phyloP scores from a whole-genome alignment of 1,140 invertebrate genomes.

The Drosophila pseudoananassae region DNA sequence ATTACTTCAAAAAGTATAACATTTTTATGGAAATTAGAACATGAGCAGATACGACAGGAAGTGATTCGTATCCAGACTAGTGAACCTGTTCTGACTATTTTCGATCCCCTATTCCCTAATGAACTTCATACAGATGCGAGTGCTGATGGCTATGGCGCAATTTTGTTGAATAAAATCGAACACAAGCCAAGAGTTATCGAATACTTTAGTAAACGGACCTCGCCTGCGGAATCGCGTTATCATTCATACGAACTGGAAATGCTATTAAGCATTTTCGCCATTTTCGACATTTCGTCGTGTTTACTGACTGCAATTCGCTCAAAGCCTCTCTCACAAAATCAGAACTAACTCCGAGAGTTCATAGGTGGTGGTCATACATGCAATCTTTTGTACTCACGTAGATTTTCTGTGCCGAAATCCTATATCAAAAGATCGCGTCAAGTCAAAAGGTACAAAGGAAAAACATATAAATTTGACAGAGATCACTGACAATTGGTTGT shows the following conservation, averaged over 20 bases:
- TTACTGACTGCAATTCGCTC: neutral
- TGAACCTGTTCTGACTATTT: slow-evolving; percentile 25
- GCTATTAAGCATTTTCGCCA: slow-evolving; percentile 1
- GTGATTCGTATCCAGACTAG: slow-evolving; percentile 13
- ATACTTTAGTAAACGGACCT: slow-evolving; percentile 4
- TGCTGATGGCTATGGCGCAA: slow-evolving; percentile 5
- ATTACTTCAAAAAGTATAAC: neutral
- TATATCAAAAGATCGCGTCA: neutral
- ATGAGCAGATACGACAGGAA: slow-evolving; percentile 16
- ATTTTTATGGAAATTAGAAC: slow-evolving; percentile 1
- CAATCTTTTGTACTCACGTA: slow-evolving; percentile 1
- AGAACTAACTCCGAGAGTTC: neutral
- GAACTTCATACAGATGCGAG: slow-evolving; percentile 24
- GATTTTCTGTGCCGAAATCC: slow-evolving; percentile 4
- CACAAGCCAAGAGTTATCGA: neutral
- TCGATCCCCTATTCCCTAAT: slow-evolving; percentile 13
- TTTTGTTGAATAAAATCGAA: slow-evolving; percentile 13
- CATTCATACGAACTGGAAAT: neutral
- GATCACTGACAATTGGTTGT: slow-evolving; percentile 1
- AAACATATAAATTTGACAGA: slow-evolving; percentile 4
- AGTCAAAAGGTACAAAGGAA: no score
- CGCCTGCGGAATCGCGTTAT: neutral
- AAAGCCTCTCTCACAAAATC: neutral
- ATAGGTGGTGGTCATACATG: slow-evolving; percentile 3
- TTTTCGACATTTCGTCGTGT: neutral